Evolutionary conservation across 2,797 vertebrate species (phyloP), one percentile per base, ranked within the genome.

Genomic region (Babyrousa celebensis): DNA sequence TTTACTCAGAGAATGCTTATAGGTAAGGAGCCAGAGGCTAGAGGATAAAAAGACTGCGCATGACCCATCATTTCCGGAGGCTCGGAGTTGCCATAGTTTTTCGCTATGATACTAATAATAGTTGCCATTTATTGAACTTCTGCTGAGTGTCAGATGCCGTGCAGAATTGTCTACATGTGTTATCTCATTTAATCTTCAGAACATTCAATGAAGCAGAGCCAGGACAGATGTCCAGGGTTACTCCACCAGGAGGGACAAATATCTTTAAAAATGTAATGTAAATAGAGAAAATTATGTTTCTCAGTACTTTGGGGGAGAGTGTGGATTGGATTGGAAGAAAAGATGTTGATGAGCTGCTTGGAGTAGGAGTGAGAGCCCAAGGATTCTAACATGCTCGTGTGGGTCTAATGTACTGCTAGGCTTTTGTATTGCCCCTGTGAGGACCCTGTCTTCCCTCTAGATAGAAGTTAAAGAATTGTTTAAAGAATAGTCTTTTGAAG

Each of bases 191-290:
- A 85, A 36, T 71, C 85, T 84, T 95, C 16, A 85, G 65, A 67
- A 58, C 20, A 27, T 27, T 84, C 65, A 54, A 25, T 79, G 77
- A 92, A 40, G 29, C 67, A 77, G n/a, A 80, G 40, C 32, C 54
- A 32, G 16, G 63, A 48, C 23, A 48, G 56, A 65, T 86, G 27
- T 43, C 58, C 67, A 86, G 29, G 58, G 14, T 60, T 93, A 43
- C 60, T 87, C 83, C 67, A 75, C 48, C 80, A 54, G 8, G 25
- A 82, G 18, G 14, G 54, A 71, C 67, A 65, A 94, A 71, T 23
- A 43, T 60, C 74, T 94, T 74, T 92, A 79, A 84, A 93, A 92
- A 85, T 43, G 18, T 70, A 92, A 48, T 77, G 29, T 48, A 90
- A 90, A 71, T 27, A 29, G 23, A 68, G 67, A 85, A 92, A 79